Conservation (phyloP, 2,797 vertebrate species). For the Spondyliosoma cantharus region DNA sequence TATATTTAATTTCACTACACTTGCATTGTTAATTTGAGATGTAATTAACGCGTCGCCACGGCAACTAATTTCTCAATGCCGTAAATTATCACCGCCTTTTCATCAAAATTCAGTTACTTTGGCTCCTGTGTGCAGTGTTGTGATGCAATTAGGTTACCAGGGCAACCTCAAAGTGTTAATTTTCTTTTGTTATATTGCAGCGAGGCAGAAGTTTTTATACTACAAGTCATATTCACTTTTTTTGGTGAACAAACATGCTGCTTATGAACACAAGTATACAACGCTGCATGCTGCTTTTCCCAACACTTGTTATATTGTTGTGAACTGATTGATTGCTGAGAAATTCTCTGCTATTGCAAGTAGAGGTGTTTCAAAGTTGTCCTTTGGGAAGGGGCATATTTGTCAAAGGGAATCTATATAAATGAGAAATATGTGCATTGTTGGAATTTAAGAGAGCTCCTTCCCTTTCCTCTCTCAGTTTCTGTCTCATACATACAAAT, state of each 20-base stretch:
- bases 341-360: slow-evolving; percentile 64
- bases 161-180: slow-evolving; percentile 99
- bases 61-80: slow-evolving; percentile 99
- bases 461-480: slow-evolving; percentile 30
- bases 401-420: slow-evolving; percentile 77
- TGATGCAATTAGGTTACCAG: slow-evolving; percentile 99
- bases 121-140: slow-evolving; percentile 99
- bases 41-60: slow-evolving; percentile 99
- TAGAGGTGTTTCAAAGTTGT: slow-evolving; percentile 74
- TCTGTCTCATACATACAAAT: slow-evolving; percentile 55
- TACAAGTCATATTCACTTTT: slow-evolving; percentile 88
- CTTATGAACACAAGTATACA: slow-evolving; percentile 52
- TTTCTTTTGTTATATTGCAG: slow-evolving; percentile 98
- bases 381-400: slow-evolving; percentile 80
- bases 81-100: slow-evolving; percentile 99
- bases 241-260: slow-evolving; percentile 70
- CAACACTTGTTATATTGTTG: slow-evolving; percentile 55
- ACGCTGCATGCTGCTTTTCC: slow-evolving; percentile 39
- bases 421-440: slow-evolving; percentile 77
- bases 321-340: slow-evolving; percentile 72
- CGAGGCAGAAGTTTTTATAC: slow-evolving; percentile 94
- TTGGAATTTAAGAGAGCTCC: slow-evolving; percentile 70
- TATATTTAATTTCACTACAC: slow-evolving; percentile 99
- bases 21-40: slow-evolving; percentile 99
- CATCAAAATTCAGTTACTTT: slow-evolving; percentile 99